These are phyloP conservation scores for Pararge aegeria DNA, from an alignment of 1,140 invertebrate species.

Conservation along the genomic window DNA sequence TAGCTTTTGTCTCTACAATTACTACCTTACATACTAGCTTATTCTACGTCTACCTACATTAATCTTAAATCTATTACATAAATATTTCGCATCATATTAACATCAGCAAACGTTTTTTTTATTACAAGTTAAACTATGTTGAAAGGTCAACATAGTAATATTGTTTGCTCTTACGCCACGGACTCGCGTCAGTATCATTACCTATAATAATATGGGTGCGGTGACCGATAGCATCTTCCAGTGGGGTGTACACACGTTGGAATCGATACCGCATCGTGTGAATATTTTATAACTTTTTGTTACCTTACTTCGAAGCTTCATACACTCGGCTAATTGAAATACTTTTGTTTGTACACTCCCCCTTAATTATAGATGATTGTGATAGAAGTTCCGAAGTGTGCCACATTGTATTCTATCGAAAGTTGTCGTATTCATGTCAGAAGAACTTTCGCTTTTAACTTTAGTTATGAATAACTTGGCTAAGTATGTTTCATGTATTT, in stretches of 20 bases:
- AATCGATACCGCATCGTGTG: slow-evolving; percentile 64
- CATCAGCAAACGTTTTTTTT: too few species aligned
- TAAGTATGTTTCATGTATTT: too few species aligned
- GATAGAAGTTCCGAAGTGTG: slow-evolving; percentile 8
- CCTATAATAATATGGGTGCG: slow-evolving; percentile 63
- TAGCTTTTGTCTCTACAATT: too few species aligned
- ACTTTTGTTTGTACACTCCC: slow-evolving; percentile 40
- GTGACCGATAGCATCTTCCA: slow-evolving; percentile 69
- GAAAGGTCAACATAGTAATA: slow-evolving; percentile 31
- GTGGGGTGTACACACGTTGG: slow-evolving; percentile 41
- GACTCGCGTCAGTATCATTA: slow-evolving; percentile 47
- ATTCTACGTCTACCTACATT: too few species aligned
- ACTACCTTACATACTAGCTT: too few species aligned
- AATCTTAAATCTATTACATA: too few species aligned
- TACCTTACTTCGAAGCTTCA: slow-evolving; percentile 45
- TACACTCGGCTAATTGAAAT: slow-evolving; percentile 65
- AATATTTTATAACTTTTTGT: slow-evolving; percentile 68
- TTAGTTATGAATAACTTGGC: not conserved
- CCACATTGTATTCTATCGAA: not conserved
- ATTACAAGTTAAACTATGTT: not conserved
- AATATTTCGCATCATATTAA: too few species aligned
- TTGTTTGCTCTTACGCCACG: slow-evolving; percentile 39
- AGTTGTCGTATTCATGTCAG: not conserved
- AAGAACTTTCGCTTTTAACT: not conserved
- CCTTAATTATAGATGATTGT: slow-evolving; percentile 27